A percentile compares a stretch with the other conserved stretches of the same genome.
Evolutionary conservation across 2,797 vertebrate species (phyloP).

Genomic region (Setipinna tenuifilis): DNA sequence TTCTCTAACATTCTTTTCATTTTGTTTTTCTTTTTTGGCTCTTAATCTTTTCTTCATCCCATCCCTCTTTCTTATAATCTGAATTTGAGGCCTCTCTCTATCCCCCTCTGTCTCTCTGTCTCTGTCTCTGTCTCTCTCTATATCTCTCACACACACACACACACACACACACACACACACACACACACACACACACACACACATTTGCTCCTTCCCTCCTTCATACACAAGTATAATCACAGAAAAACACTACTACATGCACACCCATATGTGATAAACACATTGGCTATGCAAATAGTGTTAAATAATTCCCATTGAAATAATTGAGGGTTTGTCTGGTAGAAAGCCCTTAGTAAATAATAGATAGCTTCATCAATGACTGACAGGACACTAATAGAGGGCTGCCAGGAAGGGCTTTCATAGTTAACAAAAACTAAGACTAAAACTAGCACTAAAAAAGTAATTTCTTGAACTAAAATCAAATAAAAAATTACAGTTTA

Average conservation of each 20-base stretch:
- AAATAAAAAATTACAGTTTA: no score
- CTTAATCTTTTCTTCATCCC: no score
- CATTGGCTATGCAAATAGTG: conserved; percentile 62
- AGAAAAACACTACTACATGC: background rate
- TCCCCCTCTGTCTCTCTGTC: no score
- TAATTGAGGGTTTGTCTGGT: conserved; percentile 71
- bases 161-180: background rate
- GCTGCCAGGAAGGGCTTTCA: conserved; percentile 59
- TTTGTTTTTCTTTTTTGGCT: background rate
- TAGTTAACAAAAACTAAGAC: conserved; percentile 19
- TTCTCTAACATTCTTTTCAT: background rate
- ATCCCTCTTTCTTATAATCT: no score
- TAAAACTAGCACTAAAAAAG: conserved; percentile 28
- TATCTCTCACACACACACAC: background rate
- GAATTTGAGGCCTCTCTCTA: background rate
- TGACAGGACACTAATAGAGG: conserved; percentile 53
- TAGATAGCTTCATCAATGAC: conserved; percentile 72
- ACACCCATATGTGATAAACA: background rate
- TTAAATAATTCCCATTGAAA: conserved; percentile 71
- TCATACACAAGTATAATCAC: conserved; percentile 3
- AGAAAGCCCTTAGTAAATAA: conserved; percentile 69
- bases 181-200: conserved; percentile 26
- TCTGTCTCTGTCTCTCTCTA: no score
- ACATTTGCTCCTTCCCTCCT: background rate
- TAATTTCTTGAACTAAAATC: no score